Evolutionary conservation across 2,113 vertebrate species (phyloP).

Genomic region (Leptodactylus fuscus): DNA sequence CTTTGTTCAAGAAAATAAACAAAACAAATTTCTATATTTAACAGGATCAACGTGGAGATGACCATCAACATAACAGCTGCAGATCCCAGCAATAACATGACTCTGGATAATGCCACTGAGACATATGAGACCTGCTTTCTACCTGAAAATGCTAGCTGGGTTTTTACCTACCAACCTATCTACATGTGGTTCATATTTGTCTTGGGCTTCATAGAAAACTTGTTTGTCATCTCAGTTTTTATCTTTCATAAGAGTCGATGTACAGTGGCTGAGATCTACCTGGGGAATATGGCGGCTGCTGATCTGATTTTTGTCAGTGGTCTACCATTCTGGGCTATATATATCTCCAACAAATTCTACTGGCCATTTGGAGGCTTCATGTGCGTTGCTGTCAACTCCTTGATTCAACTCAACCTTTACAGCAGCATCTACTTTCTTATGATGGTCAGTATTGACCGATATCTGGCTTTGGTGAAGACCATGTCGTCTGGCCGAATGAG

Average conservation of each 20-base stretch:
- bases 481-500: constrained; percentile 88
- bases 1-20: too few relatives aligned
- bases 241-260: constrained; percentile 87
- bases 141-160: constrained; percentile 69
- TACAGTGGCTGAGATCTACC: constrained; percentile 91
- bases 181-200: constrained; percentile 84
- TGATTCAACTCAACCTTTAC: constrained; percentile 82
- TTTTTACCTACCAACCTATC: constrained; percentile 74
- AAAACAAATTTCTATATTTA: neutral
- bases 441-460: constrained; percentile 90
- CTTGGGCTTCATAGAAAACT: constrained; percentile 82
- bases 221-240: constrained; percentile 86
- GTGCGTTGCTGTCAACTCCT: constrained; percentile 83
- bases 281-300: constrained; percentile 86
- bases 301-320: constrained; percentile 84
- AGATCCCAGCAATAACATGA: too few relatives aligned
- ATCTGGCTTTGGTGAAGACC: constrained; percentile 88
- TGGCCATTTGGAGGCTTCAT: constrained; percentile 89
- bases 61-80: neutral
- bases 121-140: constrained; percentile 55
- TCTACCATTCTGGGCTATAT: constrained; percentile 93
- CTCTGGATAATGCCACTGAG: neutral
- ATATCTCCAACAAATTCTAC: constrained; percentile 75
- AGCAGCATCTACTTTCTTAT: constrained; percentile 90
- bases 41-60: neutral